These are phyloP conservation scores for Hemichromis elongatus DNA, from an alignment of 2,113 vertebrate species.

Conservation along the genomic window DNA sequence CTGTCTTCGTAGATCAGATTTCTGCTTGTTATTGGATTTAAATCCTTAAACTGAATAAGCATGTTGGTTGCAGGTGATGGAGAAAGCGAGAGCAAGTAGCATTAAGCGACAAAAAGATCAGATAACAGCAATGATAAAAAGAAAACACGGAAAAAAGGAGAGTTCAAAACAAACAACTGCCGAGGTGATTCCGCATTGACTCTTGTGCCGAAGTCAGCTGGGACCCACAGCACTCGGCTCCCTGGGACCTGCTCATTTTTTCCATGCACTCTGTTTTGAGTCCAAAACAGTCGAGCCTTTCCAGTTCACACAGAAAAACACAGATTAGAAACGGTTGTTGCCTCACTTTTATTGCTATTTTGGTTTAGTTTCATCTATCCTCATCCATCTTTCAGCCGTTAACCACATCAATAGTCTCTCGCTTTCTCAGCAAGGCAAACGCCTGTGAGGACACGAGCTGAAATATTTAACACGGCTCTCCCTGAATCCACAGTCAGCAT, in stretches of 20 bases:
- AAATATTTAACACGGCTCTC: constrained; percentile 49
- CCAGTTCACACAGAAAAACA: background rate
- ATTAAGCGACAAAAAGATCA: background rate
- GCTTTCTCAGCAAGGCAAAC: constrained; percentile 2
- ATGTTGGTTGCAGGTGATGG: background rate
- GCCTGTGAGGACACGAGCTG: constrained; percentile 28
- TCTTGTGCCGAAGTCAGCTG: constrained; percentile 9
- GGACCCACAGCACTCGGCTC: background rate
- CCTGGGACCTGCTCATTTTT: constrained; percentile 2
- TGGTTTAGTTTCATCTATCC: constrained; percentile 11
- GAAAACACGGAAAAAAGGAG: background rate
- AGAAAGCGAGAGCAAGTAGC: background rate
- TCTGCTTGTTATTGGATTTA: constrained; percentile 8
- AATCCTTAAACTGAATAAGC: background rate
- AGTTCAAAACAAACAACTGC: background rate
- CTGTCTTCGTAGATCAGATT: background rate
- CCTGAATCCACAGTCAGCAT: constrained; percentile 6
- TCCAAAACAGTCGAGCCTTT: constrained; percentile 8
- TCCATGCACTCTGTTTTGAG: background rate
- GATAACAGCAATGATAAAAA: background rate
- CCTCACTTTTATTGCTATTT: constrained; percentile 9
- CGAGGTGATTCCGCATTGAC: background rate
- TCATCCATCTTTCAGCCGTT: constrained; percentile 37
- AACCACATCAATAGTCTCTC: constrained; percentile 21
- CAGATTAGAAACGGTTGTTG: constrained; percentile 16